A percentile compares a stretch with the other conserved stretches of the same genome.
Evolutionary conservation across 2,888 invertebrate genomes (phyloP).

Genomic region (Ctenicera cuprea): DNA sequence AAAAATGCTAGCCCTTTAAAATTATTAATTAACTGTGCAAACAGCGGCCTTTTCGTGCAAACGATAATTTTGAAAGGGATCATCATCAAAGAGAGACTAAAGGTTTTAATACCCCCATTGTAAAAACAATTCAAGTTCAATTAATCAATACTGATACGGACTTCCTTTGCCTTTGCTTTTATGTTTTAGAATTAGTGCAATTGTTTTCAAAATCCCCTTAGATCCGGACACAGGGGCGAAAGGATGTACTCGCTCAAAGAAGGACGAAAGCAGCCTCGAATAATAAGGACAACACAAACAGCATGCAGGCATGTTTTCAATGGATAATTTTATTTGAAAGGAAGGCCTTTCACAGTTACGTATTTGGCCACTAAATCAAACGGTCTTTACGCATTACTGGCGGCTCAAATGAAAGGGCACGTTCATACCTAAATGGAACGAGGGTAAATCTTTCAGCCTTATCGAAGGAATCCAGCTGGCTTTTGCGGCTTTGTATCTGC

Average conservation of each 20-base stretch:
- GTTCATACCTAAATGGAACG: conserved; percentile 67
- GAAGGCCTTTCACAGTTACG: conserved; percentile 66
- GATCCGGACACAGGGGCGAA: conserved; percentile 17
- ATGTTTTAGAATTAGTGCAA: conserved; percentile 44
- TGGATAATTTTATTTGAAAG: conserved; percentile 53
- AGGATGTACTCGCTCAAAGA: conserved; percentile 26
- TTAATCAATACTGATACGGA: conserved; percentile 44
- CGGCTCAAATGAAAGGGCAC: conserved; percentile 67
- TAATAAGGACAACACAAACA: conserved; percentile 37
- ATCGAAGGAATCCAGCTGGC: conserved; percentile 69
- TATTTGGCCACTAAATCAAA: conserved; percentile 67
- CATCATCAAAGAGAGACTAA: conserved; percentile 47
- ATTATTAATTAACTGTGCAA: conserved; percentile 51
- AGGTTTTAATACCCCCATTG: conserved; percentile 43
- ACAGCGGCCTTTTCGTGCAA: conserved; percentile 44
- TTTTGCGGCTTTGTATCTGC: conserved; percentile 70
- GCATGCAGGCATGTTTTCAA: conserved; percentile 42
- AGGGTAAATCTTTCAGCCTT: conserved; percentile 70
- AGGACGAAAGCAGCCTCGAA: conserved; percentile 30
- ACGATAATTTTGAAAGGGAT: conserved; percentile 50
- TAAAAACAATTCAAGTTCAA: conserved; percentile 45
- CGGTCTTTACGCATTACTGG: conserved; percentile 65
- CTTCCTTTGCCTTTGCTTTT: conserved; percentile 28
- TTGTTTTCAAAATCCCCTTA: conserved; percentile 38
- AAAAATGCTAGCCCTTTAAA: conserved; percentile 44